phyloP scores from a whole-genome alignment of 2,888 invertebrate genomes.

The Cephonodes hylas region DNA sequence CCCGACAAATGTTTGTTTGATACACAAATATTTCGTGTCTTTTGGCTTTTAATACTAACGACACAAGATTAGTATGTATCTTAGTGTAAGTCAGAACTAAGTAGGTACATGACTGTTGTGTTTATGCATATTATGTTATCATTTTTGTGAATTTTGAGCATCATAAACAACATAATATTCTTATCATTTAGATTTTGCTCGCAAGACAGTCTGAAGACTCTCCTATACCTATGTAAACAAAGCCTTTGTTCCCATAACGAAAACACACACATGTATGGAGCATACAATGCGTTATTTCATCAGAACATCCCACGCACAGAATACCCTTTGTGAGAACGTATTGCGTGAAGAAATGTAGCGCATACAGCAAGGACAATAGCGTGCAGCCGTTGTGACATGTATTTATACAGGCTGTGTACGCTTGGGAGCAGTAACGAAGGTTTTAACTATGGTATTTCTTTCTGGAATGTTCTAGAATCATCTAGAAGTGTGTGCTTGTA shows the following conservation, averaged over 20 bases:
- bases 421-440: background rate
- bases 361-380: constrained; percentile 40
- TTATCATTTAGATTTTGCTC: too few relatives aligned
- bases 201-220: too few relatives aligned
- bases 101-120: too few relatives aligned
- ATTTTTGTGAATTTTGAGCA: too few relatives aligned
- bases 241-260: background rate
- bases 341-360: constrained; percentile 44
- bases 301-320: background rate
- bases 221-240: background rate
- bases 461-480: too few relatives aligned
- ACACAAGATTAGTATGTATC: too few relatives aligned
- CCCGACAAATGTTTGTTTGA: too few relatives aligned
- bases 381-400: constrained; percentile 6
- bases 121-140: too few relatives aligned
- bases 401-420: background rate
- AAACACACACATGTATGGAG: background rate
- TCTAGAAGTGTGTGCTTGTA: background rate
- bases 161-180: too few relatives aligned
- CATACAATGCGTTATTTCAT: background rate
- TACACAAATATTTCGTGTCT: too few relatives aligned
- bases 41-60: too few relatives aligned
- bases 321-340: constrained; percentile 21
- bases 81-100: too few relatives aligned
- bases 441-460: background rate